A percentile compares a stretch with the other conserved stretches of the same genome.
Evolutionary conservation across 2,888 invertebrate species (phyloP).

Genomic region (Leptogaster cylindrica): DNA sequence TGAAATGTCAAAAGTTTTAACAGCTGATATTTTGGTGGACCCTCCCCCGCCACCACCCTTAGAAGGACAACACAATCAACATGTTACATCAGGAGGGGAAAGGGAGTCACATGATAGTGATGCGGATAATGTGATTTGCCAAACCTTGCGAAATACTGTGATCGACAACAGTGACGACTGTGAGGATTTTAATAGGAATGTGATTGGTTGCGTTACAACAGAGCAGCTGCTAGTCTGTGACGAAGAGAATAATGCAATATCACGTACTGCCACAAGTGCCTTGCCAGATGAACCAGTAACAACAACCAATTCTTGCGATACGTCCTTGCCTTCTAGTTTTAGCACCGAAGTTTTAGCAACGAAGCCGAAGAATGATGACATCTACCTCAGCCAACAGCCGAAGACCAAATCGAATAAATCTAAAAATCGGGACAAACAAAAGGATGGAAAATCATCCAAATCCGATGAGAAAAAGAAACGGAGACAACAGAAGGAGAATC

Average conservation of each 20-base stretch:
- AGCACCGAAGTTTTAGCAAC: too few species aligned
- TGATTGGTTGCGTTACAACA: neutral
- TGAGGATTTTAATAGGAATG: conserved; percentile 34
- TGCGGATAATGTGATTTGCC: neutral
- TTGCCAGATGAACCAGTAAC: conserved; percentile 42
- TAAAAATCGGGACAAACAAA: conserved; percentile 47
- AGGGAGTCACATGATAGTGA: neutral
- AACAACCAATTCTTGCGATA: neutral
- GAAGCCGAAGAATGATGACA: conserved; percentile 61
- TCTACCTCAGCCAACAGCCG: conserved; percentile 56
- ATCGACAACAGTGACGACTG: neutral
- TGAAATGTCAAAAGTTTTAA: conserved; percentile 27
- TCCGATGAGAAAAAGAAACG: conserved; percentile 18
- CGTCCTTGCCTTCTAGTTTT: conserved; percentile 51
- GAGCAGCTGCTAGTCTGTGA: conserved; percentile 9
- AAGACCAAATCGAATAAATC: conserved; percentile 48
- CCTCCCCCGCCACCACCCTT: neutral
- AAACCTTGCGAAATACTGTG: neutral
- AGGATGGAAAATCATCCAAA: conserved; percentile 34
- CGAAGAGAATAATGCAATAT: conserved; percentile 4
- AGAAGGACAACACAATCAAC: neutral
- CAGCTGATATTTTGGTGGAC: conserved; percentile 14
- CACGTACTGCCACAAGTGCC: conserved; percentile 44
- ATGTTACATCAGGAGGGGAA: neutral
- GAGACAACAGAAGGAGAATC: conserved; percentile 3